A percentile compares a stretch with the other conserved stretches of the same genome.
Evolutionary conservation across 1,140 invertebrate genomes (phyloP).

Genomic region (Cydia splendana): DNA sequence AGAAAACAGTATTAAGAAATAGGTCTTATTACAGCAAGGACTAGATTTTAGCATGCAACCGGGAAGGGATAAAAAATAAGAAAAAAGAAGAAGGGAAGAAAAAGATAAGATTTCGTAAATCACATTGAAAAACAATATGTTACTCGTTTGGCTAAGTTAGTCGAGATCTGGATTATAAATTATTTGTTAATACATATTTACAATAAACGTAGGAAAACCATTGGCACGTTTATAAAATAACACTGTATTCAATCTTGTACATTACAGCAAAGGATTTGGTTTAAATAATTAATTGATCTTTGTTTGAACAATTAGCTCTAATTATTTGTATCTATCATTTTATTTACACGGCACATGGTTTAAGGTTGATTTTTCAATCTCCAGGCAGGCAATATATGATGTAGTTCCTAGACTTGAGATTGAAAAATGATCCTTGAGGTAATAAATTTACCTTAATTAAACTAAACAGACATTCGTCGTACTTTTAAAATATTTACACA

Average conservation of each 20-base stretch:
- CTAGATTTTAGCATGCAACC: background rate
- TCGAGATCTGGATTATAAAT: conserved; percentile 35
- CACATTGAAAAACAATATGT: conserved; percentile 4
- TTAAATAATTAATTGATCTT: conserved; percentile 50
- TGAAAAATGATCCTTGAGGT: conserved; percentile 35
- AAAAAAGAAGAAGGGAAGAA: no score
- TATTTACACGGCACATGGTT: conserved; percentile 59
- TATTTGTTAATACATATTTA: conserved; percentile 47
- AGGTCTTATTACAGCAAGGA: no score
- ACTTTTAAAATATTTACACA: conserved; percentile 67
- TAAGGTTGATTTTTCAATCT: conserved; percentile 17
- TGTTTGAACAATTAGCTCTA: conserved; percentile 33
- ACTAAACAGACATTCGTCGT: conserved; percentile 53
- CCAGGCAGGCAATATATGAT: background rate
- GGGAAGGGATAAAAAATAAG: background rate
- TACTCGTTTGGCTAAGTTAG: conserved; percentile 2
- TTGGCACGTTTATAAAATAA: conserved; percentile 64
- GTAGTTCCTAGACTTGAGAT: background rate
- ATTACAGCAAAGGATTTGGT: conserved; percentile 74
- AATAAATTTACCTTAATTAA: conserved; percentile 61
- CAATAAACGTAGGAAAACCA: conserved; percentile 53
- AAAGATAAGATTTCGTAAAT: background rate
- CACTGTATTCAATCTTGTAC: conserved; percentile 68
- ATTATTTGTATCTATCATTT: conserved; percentile 36
- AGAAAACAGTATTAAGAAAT: no score